Evolutionary conservation across 2,797 vertebrate species (phyloP).

Genomic region (Chaetophractus vellerosus): DNA sequence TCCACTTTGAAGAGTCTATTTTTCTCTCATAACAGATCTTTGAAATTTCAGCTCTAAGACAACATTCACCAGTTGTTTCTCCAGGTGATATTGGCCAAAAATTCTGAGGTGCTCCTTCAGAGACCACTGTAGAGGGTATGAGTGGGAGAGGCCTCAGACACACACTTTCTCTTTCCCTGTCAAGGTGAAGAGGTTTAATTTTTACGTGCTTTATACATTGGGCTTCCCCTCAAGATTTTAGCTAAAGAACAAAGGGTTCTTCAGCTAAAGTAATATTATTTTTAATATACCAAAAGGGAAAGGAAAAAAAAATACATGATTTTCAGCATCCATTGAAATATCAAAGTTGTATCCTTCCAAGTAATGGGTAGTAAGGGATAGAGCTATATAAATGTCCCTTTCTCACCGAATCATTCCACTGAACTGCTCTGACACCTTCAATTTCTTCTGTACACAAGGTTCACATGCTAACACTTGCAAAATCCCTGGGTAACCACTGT

Average conservation of each 20-base stretch:
- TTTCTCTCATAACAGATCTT: neutral
- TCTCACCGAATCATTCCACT: neutral
- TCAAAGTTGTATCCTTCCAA: neutral
- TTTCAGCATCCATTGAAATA: neutral
- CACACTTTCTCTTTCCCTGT: neutral
- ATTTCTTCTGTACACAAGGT: neutral
- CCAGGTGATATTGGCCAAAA: neutral
- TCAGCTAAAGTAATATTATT: neutral
- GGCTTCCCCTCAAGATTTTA: neutral
- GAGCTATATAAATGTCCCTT: neutral
- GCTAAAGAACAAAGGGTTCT: neutral
- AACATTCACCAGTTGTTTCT: neutral
- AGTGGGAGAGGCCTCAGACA: neutral
- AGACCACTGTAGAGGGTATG: neutral
- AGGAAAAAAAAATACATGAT: neutral
- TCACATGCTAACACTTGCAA: neutral
- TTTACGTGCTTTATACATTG: neutral
- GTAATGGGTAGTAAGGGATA: neutral
- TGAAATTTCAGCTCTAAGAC: neutral
- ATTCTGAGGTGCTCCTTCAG: neutral
- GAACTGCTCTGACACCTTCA: neutral
- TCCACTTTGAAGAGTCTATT: neutral
- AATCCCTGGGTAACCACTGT: neutral
- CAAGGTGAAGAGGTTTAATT: neutral
- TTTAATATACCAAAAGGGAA: neutral